Evolutionary conservation across 2,113 vertebrate genomes (phyloP).

Genomic region (Cisticola juncidis): DNA sequence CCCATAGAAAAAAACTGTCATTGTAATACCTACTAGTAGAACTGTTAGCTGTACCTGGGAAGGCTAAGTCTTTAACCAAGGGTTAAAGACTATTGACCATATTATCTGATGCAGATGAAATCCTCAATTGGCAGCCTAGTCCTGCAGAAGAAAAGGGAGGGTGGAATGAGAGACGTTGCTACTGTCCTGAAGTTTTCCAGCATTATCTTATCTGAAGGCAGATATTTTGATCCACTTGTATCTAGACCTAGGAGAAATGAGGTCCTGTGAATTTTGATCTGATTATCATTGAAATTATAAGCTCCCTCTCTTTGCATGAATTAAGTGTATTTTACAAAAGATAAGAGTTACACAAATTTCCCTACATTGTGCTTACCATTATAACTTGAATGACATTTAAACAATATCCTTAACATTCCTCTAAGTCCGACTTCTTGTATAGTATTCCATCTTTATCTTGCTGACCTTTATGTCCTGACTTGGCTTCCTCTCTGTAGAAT

Average conservation of each 20-base stretch:
- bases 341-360: neutral
- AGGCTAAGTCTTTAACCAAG: too few species aligned
- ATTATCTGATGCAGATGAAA: neutral
- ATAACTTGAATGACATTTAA: neutral
- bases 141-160: neutral
- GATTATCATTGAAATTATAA: neutral
- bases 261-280: neutral
- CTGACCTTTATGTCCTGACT: neutral
- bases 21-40: neutral
- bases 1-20: neutral
- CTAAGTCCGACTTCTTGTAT: neutral
- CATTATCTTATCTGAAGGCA: neutral
- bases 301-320: neutral
- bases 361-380: neutral
- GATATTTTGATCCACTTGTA: neutral
- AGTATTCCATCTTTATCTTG: neutral
- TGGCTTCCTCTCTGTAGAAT: neutral
- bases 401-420: neutral
- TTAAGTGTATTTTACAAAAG: neutral
- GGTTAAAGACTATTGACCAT: neutral
- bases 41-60: neutral
- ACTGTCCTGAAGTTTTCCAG: neutral
- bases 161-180: accelerated
- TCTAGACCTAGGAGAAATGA: neutral
- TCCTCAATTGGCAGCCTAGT: neutral